phyloP scores from a whole-genome alignment of 2,888 invertebrate species.

The Perizoma affinitatum region DNA sequence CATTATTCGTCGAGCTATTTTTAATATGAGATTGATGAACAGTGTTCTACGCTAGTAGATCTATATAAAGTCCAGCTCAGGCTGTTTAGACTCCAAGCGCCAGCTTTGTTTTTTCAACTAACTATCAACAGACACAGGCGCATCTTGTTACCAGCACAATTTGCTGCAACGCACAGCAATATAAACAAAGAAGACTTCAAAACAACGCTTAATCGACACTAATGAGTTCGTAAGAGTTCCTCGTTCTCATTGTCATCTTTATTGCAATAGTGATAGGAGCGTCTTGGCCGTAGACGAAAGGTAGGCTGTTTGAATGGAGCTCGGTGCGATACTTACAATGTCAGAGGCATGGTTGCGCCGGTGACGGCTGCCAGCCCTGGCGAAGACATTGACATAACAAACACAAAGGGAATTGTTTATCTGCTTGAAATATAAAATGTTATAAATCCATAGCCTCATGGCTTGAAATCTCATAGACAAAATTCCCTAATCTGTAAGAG shows the following conservation, averaged over 20 bases:
- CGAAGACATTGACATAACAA: constrained; percentile 52
- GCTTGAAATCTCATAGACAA: no score
- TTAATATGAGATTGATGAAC: constrained; percentile 39
- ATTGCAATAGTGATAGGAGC: constrained; percentile 35
- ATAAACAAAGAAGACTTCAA: constrained; percentile 53
- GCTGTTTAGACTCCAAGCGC: background rate
- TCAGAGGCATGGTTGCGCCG: constrained; percentile 53
- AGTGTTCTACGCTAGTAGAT: constrained; percentile 32
- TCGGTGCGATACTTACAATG: constrained; percentile 39
- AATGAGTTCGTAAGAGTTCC: constrained; percentile 40
- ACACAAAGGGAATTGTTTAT: constrained; percentile 44
- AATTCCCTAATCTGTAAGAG: no score
- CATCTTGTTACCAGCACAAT: constrained; percentile 15
- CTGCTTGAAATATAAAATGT: constrained; percentile 13
- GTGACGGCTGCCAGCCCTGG: constrained; percentile 48
- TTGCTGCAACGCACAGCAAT: constrained; percentile 40
- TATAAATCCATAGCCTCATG: no score
- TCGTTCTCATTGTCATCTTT: constrained; percentile 40
- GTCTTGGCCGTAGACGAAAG: constrained; percentile 23
- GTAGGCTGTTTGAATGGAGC: constrained; percentile 44
- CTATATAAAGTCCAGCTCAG: constrained; percentile 2
- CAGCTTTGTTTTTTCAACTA: constrained; percentile 5
- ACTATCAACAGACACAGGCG: constrained; percentile 10
- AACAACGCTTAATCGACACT: constrained; percentile 54
- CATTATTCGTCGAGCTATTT: constrained; percentile 48